phyloP scores from a whole-genome alignment of 1,140 invertebrate genomes.

The Pogonomyrmex californicus region DNA sequence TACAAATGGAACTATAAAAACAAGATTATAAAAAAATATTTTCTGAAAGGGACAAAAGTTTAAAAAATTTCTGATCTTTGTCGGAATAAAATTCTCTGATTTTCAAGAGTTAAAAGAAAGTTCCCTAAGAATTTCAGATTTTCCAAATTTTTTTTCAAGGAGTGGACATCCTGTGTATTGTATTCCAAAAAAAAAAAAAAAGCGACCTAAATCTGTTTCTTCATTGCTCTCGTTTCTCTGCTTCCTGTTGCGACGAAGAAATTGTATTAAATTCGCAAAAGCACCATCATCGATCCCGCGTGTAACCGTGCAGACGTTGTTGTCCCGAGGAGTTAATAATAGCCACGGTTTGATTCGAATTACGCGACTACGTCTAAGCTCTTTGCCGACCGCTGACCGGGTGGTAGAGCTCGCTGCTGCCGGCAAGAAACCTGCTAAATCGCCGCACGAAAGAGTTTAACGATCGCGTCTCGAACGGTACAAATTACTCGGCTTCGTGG shows the following conservation, averaged over 20 bases:
- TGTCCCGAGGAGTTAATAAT: constrained; percentile 21
- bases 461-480: constrained; percentile 68
- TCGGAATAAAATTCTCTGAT: too few relatives aligned
- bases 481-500: constrained; percentile 69
- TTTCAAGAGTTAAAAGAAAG: too few relatives aligned
- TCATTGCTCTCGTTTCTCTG: background rate
- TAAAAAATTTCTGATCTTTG: too few relatives aligned
- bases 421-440: constrained; percentile 67
- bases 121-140: too few relatives aligned
- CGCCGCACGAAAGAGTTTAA: constrained; percentile 66
- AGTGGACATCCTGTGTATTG: too few relatives aligned
- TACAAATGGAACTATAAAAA: too few relatives aligned
- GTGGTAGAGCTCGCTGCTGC: constrained; percentile 15
- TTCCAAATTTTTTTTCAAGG: too few relatives aligned
- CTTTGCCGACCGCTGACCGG: constrained; percentile 3
- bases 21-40: too few relatives aligned
- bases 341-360: constrained; percentile 40
- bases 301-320: background rate
- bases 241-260: background rate
- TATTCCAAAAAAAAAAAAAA: too few relatives aligned
- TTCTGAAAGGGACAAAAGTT: too few relatives aligned
- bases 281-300: constrained; percentile 3
- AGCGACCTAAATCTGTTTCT: too few relatives aligned
- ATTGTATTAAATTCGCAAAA: background rate
- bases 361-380: constrained; percentile 33